phyloP scores from a whole-genome alignment of 1,140 invertebrate genomes.

The Zaprionus capensis region DNA sequence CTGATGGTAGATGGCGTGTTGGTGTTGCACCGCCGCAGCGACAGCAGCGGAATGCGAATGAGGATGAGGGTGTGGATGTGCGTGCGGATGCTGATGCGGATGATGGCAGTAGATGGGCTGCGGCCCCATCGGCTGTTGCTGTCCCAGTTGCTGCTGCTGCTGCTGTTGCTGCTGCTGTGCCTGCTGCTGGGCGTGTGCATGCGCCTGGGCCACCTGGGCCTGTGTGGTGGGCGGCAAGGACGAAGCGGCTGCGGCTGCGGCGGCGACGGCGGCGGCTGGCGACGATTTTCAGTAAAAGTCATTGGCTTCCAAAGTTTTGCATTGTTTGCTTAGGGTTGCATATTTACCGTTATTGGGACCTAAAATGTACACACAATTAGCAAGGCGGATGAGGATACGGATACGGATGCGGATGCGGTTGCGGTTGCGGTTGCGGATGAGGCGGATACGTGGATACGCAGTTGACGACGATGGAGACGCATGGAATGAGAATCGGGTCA shows the following conservation, averaged over 20 bases:
- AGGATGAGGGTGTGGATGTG: conserved; percentile 82
- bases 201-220: conserved; percentile 58
- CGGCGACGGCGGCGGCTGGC: conserved; percentile 84
- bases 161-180: conserved; percentile 51
- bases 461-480: conserved; percentile 7
- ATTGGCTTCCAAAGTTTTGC: conserved; percentile 95
- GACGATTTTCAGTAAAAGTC: conserved; percentile 96
- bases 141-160: conserved; percentile 69
- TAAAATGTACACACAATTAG: conserved; percentile 79
- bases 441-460: conserved; percentile 24
- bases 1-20: conserved; percentile 82
- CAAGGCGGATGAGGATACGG: conserved; percentile 71
- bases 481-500: conserved; percentile 40
- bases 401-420: conserved; percentile 35
- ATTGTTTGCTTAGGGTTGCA: conserved; percentile 96
- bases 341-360: conserved; percentile 92
- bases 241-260: conserved; percentile 56
- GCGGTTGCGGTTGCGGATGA: conserved; percentile 5
- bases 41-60: conserved; percentile 81
- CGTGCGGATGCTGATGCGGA: conserved; percentile 76
- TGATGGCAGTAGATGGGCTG: conserved; percentile 83
- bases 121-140: conserved; percentile 81
- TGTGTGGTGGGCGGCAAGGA: conserved; percentile 66
- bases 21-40: conserved; percentile 78
- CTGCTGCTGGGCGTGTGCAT: conserved; percentile 55